Evolutionary conservation across 2,797 vertebrate genomes (phyloP).

Genomic region (Ctenochaetus hawaiiensis): DNA sequence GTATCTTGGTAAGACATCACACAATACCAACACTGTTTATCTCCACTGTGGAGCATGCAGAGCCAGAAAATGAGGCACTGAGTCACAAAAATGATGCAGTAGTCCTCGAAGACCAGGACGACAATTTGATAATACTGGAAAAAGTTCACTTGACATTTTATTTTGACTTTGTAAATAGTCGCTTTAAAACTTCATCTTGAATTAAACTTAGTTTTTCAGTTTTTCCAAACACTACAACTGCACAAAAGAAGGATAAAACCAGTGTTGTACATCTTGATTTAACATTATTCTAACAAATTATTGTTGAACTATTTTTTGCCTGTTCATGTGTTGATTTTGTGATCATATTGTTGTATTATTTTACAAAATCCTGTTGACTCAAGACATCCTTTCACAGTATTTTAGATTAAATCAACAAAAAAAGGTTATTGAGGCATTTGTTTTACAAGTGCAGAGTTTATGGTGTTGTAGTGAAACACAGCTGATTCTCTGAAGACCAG

Average conservation of each 20-base stretch:
- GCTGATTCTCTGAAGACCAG: neutral
- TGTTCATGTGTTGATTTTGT: neutral
- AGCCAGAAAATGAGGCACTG: neutral
- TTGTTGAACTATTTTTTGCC: neutral
- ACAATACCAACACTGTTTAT: neutral
- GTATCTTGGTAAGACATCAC: constrained; percentile 90
- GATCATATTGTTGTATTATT: no score
- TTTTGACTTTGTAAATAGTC: no score
- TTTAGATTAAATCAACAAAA: neutral
- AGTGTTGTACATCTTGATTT: neutral
- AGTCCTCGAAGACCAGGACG: neutral
- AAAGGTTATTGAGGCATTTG: neutral
- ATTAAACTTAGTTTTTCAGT: neutral
- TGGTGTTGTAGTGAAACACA: neutral
- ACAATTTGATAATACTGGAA: no score
- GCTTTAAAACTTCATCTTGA: no score
- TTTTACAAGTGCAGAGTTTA: neutral
- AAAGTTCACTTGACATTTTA: no score
- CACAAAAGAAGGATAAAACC: neutral
- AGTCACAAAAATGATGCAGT: neutral
- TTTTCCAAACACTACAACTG: neutral
- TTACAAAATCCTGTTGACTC: neutral
- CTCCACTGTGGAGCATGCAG: neutral
- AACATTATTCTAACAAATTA: neutral
- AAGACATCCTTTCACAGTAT: neutral